Evolutionary conservation across 2,797 vertebrate genomes (phyloP), one percentile per base, ranked within the genome.

Genomic region (Gambusia yucatana): DNA sequence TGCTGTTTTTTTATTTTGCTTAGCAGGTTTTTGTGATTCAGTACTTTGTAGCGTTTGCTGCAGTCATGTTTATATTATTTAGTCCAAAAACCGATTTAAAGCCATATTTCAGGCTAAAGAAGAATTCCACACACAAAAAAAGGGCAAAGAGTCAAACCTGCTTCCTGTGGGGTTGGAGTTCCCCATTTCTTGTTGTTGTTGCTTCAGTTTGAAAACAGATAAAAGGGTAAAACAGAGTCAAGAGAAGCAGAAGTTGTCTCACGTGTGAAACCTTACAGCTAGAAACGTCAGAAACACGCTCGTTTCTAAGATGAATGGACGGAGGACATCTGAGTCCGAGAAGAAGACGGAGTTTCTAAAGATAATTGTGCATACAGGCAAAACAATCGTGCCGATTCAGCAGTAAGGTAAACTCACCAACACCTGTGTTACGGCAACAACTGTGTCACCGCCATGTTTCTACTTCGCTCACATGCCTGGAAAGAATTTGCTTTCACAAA

Each of bases 351-450:
- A 44, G 69, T 74, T 89, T 80, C 78, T 79, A 52, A 89, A 80
- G 82, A 83, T 92, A 88, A 93, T 91, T 89, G 82, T 82, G 67
- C 74, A 75, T 87, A 76, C 79, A 88, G 77, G 87, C 80, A 85
- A 83, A 52, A 79, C 80, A 85, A 59, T 78, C 55, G 30, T 78
- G 88, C 91, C 89, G 84, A 93, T 82, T 88, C 86, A 91, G 88
- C 89, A 43, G 13, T 36, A 82, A 82, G n/a, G 75, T 20, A 72
- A 80, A 72, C 73, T 86, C 82, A 83, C 59, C 76, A 84, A 79
- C 82, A 82, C 80, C 80, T 81, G 76, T 7, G 17, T 84, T 83
- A 85, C 25, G 16, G 3, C 33, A 88, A 84, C 73, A 48, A 59
- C 72, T 59, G 16, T 80, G 73, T 85, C 65, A 69, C 48, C 28